Percentiles rank a stretch among this genome's conserved stretches.
Conservation (phyloP, 2,888 invertebrate species). For the Andrena haemorrhoa region DNA sequence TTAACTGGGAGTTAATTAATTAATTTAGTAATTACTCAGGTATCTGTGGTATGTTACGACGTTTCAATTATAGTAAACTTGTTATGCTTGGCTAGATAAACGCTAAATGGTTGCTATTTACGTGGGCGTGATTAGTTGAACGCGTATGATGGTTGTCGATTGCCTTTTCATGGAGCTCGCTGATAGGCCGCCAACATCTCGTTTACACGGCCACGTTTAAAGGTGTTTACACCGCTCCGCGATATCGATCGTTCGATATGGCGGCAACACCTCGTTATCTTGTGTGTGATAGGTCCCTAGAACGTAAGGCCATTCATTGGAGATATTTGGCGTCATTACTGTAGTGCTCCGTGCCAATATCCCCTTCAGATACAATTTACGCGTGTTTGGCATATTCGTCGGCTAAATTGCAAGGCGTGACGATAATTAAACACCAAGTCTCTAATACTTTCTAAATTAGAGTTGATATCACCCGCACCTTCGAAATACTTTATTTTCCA, state of each 20-base stretch:
- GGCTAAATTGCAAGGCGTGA: neutral
- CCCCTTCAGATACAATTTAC: neutral
- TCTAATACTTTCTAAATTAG: too few species aligned
- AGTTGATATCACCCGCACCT: too few species aligned
- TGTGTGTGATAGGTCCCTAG: constrained; percentile 31
- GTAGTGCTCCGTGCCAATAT: neutral
- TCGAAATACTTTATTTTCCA: too few species aligned
- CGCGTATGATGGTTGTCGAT: constrained; percentile 12
- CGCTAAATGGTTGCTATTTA: neutral
- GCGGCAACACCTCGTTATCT: constrained; percentile 54
- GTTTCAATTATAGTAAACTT: constrained; percentile 2
- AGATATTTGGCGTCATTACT: constrained; percentile 43
- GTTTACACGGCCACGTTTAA: constrained; percentile 36
- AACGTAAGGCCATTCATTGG: constrained; percentile 33
- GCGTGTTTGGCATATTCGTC: neutral
- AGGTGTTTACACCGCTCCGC: constrained; percentile 28
- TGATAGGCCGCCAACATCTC: constrained; percentile 1
- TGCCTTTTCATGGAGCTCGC: neutral
- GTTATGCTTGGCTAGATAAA: neutral
- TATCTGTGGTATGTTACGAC: neutral
- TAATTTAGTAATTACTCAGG: constrained; percentile 16
- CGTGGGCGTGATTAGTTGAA: constrained; percentile 5
- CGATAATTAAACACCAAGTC: too few species aligned
- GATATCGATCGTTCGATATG: constrained; percentile 53
- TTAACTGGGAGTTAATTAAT: constrained; percentile 13